Evolutionary conservation across 2,888 invertebrate species (phyloP), one percentile per base, ranked within the genome.

Genomic region (Dryobotodes eremita): DNA sequence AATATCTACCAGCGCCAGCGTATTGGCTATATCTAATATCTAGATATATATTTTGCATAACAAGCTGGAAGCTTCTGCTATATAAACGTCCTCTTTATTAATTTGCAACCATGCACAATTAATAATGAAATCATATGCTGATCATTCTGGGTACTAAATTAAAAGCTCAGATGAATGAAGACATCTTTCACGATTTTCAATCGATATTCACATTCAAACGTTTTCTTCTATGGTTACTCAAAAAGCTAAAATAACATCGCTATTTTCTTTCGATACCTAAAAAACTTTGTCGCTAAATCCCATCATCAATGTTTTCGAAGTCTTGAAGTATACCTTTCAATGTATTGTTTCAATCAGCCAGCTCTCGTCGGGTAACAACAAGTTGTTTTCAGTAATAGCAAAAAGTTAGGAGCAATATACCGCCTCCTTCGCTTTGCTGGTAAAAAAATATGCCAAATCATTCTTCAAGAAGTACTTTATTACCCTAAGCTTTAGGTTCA

Each of bases 371-470:
- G 4, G 31, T 73, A 69, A 75, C 74, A 59, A 55, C 76, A 84
- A 88, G 70, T 83, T 80, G 76, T 82, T 65, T 42, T 26, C 80
- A 65, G 80, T 80, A 80, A 84, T 71, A 79, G 84, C 59, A 84
- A 80, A 86, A 88, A 84, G 81, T 84, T 88, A 48, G 77, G 69
- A 75, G 66, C 71, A 75, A 77, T 84, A 84, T 80, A 74, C 80
- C 64, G 66, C 73, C 53, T 81, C 66, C 65, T 23, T 70, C 69
- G n/a, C 26, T 76, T 76, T 75, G 66, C 53, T 26, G 59, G 71
- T 75, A 82, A 86, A 80, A 83, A 83, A 85, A 81, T 68, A 73
- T 87, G 84, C 82, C 77, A 66, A 80, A 80, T 88, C 89, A 88
- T 83, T 72, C 70, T 88, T 84, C 75, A 77, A 83, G 80, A 80